A percentile compares a stretch with the other conserved stretches of the same genome.
Conservation (phyloP, 1,140 invertebrate genomes). For the Platyscapa corneri region DNA sequence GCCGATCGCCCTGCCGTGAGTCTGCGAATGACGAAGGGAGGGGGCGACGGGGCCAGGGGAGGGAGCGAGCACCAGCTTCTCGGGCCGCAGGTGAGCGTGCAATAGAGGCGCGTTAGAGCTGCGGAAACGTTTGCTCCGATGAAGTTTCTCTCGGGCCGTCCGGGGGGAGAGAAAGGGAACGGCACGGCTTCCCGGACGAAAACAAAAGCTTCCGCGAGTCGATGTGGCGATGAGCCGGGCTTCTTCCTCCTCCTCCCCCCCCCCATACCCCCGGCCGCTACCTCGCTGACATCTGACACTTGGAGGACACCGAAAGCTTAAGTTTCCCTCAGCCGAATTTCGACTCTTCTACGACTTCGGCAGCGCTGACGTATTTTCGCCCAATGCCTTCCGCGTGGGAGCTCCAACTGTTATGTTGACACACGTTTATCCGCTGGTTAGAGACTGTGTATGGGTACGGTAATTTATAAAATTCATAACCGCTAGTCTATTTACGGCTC, state of each 20-base stretch:
- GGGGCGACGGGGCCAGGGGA: conserved; percentile 44
- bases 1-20: conserved; percentile 44
- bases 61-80: not conserved
- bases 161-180: not conserved
- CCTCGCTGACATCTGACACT: no score
- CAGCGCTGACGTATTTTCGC: no score
- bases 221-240: no score
- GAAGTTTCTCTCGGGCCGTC: not conserved
- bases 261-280: no score
- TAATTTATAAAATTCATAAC: not conserved
- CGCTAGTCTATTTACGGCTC: not conserved
- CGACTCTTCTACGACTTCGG: not conserved
- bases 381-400: no score
- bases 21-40: not conserved
- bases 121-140: no score
- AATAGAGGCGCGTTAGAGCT: no score
- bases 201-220: not conserved
- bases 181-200: not conserved
- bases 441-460: not conserved
- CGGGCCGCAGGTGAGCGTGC: no score
- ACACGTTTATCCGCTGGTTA: not conserved
- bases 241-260: no score
- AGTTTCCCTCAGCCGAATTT: no score
- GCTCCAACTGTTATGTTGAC: not conserved
- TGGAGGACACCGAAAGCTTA: no score